These are phyloP conservation scores for Anthoscopus minutus DNA, from an alignment of 2,113 vertebrate genomes.

Conservation along the genomic window DNA sequence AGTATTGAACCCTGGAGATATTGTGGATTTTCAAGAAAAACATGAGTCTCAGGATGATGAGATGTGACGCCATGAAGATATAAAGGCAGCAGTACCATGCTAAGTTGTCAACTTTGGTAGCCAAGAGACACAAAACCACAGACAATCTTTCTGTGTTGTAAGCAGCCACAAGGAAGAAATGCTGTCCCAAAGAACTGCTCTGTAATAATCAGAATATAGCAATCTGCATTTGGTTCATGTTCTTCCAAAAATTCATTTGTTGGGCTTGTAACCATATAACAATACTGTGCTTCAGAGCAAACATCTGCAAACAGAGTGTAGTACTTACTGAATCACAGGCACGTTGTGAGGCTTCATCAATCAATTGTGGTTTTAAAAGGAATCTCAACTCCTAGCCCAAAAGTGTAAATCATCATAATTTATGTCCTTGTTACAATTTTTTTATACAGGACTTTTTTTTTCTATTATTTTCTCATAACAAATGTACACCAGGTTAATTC, in stretches of 20 bases:
- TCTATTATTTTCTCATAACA: background rate
- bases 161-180: background rate
- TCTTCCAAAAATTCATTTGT: background rate
- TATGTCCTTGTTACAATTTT: background rate
- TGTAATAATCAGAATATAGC: background rate
- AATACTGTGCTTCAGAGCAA: background rate
- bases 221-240: background rate
- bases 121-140: background rate
- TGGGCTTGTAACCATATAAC: background rate
- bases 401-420: slow-evolving; percentile 28
- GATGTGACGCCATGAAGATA: background rate
- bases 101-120: background rate
- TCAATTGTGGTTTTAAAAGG: slow-evolving; percentile 42
- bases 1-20: background rate
- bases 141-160: background rate
- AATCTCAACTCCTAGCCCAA: slow-evolving; percentile 13
- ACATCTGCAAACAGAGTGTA: background rate
- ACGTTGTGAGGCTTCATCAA: slow-evolving; percentile 30
- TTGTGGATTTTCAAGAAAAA: background rate
- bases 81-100: background rate
- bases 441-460: background rate
- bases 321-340: background rate
- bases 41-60: background rate
- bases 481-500: background rate
- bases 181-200: background rate